Percentiles rank a stretch among this genome's conserved stretches.
Evolutionary conservation across 2,888 invertebrate species (phyloP).

Genomic region (Ellobium chinense): DNA sequence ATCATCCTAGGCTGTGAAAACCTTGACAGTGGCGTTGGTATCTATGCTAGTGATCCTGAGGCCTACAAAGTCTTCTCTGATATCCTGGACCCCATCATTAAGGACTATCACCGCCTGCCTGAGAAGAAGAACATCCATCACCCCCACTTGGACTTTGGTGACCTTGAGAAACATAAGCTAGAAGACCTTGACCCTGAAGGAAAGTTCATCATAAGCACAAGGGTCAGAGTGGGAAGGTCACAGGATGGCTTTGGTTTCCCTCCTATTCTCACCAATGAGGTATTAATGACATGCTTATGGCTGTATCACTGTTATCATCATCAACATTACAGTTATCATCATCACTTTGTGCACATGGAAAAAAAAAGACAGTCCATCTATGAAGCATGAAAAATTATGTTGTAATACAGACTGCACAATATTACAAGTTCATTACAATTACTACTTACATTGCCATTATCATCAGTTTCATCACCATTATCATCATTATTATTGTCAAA

Average conservation of each 20-base stretch:
- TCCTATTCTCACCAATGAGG: constrained; percentile 88
- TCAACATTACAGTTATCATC: too few relatives aligned
- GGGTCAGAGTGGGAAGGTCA: constrained; percentile 74
- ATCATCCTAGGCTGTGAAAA: constrained; percentile 81
- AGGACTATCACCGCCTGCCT: constrained; percentile 69
- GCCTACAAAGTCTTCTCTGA: constrained; percentile 66
- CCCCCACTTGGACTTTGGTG: constrained; percentile 90
- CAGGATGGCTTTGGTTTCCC: constrained; percentile 72
- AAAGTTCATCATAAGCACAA: constrained; percentile 85
- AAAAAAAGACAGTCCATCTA: too few relatives aligned
- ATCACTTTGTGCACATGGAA: too few relatives aligned
- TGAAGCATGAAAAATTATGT: too few relatives aligned
- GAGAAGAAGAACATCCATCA: constrained; percentile 52
- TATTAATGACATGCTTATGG: too few relatives aligned
- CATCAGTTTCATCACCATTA: too few relatives aligned
- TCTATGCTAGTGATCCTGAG: constrained; percentile 71
- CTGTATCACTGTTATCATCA: too few relatives aligned
- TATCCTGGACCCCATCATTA: constrained; percentile 79
- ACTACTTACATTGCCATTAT: too few relatives aligned
- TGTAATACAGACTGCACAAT: too few relatives aligned
- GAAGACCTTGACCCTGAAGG: constrained; percentile 89
- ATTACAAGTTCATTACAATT: too few relatives aligned
- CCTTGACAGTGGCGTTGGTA: constrained; percentile 89
- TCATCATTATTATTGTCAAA: too few relatives aligned
- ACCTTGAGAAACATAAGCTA: constrained; percentile 86